Evolutionary conservation across 1,140 invertebrate species (phyloP), one percentile per base, ranked within the genome.

Genomic region (Eueides isabella): DNA sequence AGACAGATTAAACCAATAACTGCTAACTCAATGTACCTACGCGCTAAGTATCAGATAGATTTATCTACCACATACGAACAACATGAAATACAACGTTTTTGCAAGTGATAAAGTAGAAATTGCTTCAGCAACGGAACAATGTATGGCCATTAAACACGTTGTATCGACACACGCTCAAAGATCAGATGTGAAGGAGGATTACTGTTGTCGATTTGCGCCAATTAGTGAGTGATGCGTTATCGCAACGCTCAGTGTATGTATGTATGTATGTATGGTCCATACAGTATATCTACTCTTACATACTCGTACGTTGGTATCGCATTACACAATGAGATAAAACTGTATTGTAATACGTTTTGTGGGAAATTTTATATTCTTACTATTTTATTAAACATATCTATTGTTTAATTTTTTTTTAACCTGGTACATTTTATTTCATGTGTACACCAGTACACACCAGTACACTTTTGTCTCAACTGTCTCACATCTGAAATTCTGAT

Each of bases 141-240:
- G 26, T 63, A 38, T 19, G 68, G 23, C 48, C 67, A 61, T 69
- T 28, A 68, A 61, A 30, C 41, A 5, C 41, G 66, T 55, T 61
- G 55, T 19, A 38, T 70, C 33, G 68, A 38, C 61, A 70, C 68
- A 55, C 68, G 68, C 33, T 62, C 67, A 41, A 62, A 70, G 68
- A 70, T 70, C 55, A 70, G 67, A 55, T 67, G 61, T 61, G 67
- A 29, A 35, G 61, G 26, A 26, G 70, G 63, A 72, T 77, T 77
- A 33, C 61, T 55, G 30, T 19, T 19, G 75, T 70, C 63, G 62
- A 77, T 77, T 77, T 67, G 62, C 67, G 35, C 71, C 67, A 77
- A 77, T 77, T 73, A 77, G 61, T 29, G 61, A 41, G 67, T 23
- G 41, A 63, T 31, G 28, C 61, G 61, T 61, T 61, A 61, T 44